Base-by-base conservation (phyloP, 2,797 vertebrate species). In the Pterois miles region DNA sequence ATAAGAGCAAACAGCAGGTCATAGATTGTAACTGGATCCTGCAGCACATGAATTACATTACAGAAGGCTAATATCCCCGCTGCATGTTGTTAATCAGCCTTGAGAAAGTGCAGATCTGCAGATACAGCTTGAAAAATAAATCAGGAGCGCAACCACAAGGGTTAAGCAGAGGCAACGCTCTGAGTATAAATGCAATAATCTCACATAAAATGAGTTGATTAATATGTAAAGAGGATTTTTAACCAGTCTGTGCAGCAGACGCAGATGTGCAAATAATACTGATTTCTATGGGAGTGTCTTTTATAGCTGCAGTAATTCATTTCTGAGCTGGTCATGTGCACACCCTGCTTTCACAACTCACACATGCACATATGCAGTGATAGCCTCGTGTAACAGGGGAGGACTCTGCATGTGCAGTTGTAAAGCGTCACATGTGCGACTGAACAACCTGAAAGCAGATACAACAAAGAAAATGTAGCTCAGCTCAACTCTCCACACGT, bases 361-460 rank as follows among this genome's bases (percentile, higher is more conserved):
- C 81, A 69, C 82, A 38, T 73, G 46, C 50, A 60, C 52, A 82
- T 6, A 76, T 82, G 69, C 40, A 82, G 74, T 69, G 80, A 79
- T 56, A 82, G 85, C 76, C 82, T 90, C 86, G 88, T 89, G 87
- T 86, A 89, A 88, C 64, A 73, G 71, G 79, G 78, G 43, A 85
- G 83, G 68, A 71, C 77, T 74, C 56, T 71, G 80, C 89, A 82
- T 85, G 83, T 79, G 87, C 80, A 52, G 22, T 76, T 81, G 62
- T 66, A 84, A 53, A 81, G 81, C 63, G 58, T 87, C 81, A 90
- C 90, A 92, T 86, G 89, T 88, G 74, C 36, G 0, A 40, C 54
- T 59, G 48, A 79, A 52, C 70, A 79, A 65, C 79, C 73, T 33
- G 3, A 82, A 87, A 71, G 82, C 74, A 80, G 12, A 76, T 70